Evolutionary conservation across 2,888 invertebrate genomes (phyloP).

Genomic region (Ophraella communa): DNA sequence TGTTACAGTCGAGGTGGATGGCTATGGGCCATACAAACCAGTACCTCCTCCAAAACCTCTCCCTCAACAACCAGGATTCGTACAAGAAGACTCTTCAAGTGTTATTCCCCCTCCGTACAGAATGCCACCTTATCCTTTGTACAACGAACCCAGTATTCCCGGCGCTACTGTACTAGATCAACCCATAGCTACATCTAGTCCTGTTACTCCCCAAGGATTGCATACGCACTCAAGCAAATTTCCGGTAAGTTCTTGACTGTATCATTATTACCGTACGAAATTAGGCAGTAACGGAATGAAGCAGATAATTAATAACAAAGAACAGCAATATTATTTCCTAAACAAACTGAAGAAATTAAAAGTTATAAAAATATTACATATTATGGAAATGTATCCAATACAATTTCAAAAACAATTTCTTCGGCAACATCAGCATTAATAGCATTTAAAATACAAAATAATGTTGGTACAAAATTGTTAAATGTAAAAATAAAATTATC

Average conservation of each 20-base stretch:
- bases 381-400: too few relatives aligned
- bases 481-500: too few relatives aligned
- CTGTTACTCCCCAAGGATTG: constrained; percentile 61
- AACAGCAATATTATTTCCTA: too few relatives aligned
- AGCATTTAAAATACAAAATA: too few relatives aligned
- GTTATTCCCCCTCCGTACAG: constrained; percentile 67
- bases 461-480: too few relatives aligned
- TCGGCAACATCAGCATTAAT: too few relatives aligned
- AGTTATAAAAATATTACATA: not conserved
- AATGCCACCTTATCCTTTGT: constrained; percentile 72
- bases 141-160: constrained; percentile 65
- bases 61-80: constrained; percentile 55
- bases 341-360: too few relatives aligned
- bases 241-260: constrained; percentile 72
- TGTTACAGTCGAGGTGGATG: constrained; percentile 63
- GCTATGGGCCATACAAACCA: constrained; percentile 67
- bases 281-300: too few relatives aligned
- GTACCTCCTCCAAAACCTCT: constrained; percentile 69
- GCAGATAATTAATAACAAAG: too few relatives aligned
- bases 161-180: constrained; percentile 61
- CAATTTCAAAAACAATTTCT: too few relatives aligned
- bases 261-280: too few relatives aligned
- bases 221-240: constrained; percentile 82
- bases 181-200: constrained; percentile 58
- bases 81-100: constrained; percentile 42